Percentiles rank a stretch among this genome's conserved stretches.
Evolutionary conservation across 2,113 vertebrate genomes (phyloP).

Genomic region (Rhadina sibilatrix): DNA sequence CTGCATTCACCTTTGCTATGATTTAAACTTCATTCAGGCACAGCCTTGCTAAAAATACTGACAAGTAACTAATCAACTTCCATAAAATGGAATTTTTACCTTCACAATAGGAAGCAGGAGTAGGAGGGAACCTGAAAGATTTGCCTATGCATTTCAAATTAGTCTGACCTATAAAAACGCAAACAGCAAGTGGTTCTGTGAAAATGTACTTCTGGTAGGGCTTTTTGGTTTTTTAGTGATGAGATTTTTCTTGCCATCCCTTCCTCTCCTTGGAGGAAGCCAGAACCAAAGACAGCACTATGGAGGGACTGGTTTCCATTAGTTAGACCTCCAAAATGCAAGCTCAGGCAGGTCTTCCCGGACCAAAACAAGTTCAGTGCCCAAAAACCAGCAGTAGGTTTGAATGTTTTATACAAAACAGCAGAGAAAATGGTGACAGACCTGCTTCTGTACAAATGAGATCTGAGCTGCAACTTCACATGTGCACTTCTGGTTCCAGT

Average conservation of each 20-base stretch:
- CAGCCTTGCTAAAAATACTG: slow-evolving; percentile 51
- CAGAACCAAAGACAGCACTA: not conserved
- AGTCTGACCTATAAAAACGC: slow-evolving; percentile 62
- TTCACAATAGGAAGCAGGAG: slow-evolving; percentile 61
- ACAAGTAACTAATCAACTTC: slow-evolving; percentile 67
- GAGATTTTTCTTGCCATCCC: not conserved
- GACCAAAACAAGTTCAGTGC: not conserved
- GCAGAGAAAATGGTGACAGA: not conserved
- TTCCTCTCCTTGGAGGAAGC: not conserved
- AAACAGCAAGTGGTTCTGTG: not conserved
- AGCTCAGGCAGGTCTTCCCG: not conserved
- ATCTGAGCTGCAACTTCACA: not conserved
- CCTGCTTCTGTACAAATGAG: not conserved
- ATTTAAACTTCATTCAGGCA: slow-evolving; percentile 61
- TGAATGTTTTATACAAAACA: not conserved
- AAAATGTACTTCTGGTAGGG: not conserved
- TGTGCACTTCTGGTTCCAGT: not conserved
- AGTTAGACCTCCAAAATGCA: not conserved
- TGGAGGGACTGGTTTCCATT: not conserved
- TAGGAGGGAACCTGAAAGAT: slow-evolving; percentile 34
- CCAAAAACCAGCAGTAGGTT: not conserved
- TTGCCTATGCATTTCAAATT: slow-evolving; percentile 68
- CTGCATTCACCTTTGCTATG: slow-evolving; percentile 46
- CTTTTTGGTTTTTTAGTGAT: not conserved
- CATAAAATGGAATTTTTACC: slow-evolving; percentile 62